These are phyloP conservation scores for Lepus oiostolus DNA, from an alignment of 2,797 vertebrate genomes.

Conservation along the genomic window DNA sequence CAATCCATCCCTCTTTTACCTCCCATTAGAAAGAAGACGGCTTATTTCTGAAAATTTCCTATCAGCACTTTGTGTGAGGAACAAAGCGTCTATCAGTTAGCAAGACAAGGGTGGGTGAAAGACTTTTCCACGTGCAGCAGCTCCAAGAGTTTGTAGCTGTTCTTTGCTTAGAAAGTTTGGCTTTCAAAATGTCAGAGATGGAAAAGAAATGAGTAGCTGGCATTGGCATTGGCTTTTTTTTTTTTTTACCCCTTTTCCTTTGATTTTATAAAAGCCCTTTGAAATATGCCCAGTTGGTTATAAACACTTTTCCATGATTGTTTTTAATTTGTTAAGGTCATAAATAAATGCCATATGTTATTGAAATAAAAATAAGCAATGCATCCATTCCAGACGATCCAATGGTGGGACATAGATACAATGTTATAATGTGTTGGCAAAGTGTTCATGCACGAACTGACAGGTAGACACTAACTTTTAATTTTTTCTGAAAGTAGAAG, in stretches of 20 bases:
- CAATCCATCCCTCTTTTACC: constrained; percentile 30
- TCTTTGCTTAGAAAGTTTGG: constrained; percentile 61
- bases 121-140: neutral
- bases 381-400: constrained; percentile 32
- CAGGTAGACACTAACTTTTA: constrained; percentile 29
- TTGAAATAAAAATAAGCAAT: constrained; percentile 81
- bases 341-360: constrained; percentile 86
- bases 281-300: constrained; percentile 80
- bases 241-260: constrained; percentile 72
- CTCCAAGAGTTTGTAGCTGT: constrained; percentile 30
- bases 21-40: neutral
- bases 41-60: constrained; percentile 66
- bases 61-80: constrained; percentile 41
- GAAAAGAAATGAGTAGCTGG: constrained; percentile 81
- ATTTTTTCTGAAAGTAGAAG: constrained; percentile 50
- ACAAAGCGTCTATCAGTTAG: constrained; percentile 17
- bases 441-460: constrained; percentile 57
- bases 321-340: constrained; percentile 86
- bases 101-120: neutral
- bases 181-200: constrained; percentile 71
- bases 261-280: constrained; percentile 84
- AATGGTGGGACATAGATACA: constrained; percentile 1
- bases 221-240: constrained; percentile 70
- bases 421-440: neutral
- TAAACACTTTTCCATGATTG: constrained; percentile 84